phyloP scores from a whole-genome alignment of 1,140 invertebrate genomes.

The Bursaphelenchus mucronatus region DNA sequence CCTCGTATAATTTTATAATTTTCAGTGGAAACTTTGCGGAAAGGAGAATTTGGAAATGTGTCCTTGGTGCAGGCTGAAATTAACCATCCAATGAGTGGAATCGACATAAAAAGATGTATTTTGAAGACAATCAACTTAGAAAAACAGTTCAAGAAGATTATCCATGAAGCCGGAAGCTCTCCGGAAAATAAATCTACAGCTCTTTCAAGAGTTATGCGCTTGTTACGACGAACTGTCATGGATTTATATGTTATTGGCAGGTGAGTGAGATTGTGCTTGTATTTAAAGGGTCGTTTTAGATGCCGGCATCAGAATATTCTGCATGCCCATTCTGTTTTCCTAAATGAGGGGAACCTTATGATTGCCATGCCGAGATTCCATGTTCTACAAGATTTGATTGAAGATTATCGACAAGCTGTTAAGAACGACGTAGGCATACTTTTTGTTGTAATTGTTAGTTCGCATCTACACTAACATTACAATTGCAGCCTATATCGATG shows the following conservation, averaged over 20 bases:
- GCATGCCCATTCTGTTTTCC: slow-evolving; percentile 39
- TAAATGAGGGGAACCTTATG: slow-evolving; percentile 29
- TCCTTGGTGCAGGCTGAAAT: not conserved
- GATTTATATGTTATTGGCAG: slow-evolving; percentile 35
- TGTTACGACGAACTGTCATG: slow-evolving; percentile 37
- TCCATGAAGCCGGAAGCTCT: slow-evolving; percentile 1
- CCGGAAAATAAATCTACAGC: not conserved
- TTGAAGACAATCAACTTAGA: slow-evolving; percentile 40
- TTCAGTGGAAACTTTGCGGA: slow-evolving; percentile 12
- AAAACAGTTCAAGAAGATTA: slow-evolving; percentile 17
- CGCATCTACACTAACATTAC: not conserved
- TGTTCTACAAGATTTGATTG: slow-evolving; percentile 29
- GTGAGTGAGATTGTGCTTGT: slow-evolving; percentile 12
- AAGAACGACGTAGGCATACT: slow-evolving; percentile 1
- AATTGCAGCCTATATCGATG: slow-evolving; percentile 35
- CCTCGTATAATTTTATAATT: not conserved
- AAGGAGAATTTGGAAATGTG: slow-evolving; percentile 14
- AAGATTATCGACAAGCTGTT: slow-evolving; percentile 18
- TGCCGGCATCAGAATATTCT: slow-evolving; percentile 43
- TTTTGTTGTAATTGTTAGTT: not conserved
- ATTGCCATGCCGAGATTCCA: slow-evolving; percentile 39
- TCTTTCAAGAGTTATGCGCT: slow-evolving; percentile 14
- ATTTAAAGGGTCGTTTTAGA: slow-evolving; percentile 14
- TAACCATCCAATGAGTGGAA: slow-evolving; percentile 15
- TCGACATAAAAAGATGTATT: slow-evolving; percentile 31